Percentiles rank a stretch among this genome's conserved stretches.
phyloP scores from a whole-genome alignment of 2,888 invertebrate species.

The Lamellibrachia satsuma region DNA sequence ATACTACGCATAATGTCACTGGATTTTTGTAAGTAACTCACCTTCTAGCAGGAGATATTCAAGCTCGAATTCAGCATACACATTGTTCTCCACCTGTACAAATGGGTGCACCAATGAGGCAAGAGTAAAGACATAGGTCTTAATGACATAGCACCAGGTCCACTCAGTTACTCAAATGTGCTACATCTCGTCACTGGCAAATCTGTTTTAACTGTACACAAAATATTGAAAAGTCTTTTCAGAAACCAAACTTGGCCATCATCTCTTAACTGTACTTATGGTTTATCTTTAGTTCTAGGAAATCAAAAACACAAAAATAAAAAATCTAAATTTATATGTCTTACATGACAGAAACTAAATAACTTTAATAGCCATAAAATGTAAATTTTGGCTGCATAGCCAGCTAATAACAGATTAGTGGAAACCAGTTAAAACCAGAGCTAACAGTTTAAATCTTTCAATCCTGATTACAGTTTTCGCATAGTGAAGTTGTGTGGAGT shows the following conservation, averaged over 20 bases:
- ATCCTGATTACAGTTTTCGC: too few relatives aligned
- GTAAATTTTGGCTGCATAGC: too few relatives aligned
- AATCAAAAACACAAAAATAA: too few relatives aligned
- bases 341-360: too few relatives aligned
- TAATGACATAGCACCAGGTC: not conserved
- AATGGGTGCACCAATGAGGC: not conserved
- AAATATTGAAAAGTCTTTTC: not conserved
- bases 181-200: not conserved
- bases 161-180: not conserved
- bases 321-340: too few relatives aligned
- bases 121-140: not conserved
- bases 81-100: constrained; percentile 60
- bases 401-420: too few relatives aligned
- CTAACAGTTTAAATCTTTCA: too few relatives aligned
- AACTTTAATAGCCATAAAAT: too few relatives aligned
- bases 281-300: too few relatives aligned
- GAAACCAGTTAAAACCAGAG: too few relatives aligned
- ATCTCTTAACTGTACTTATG: too few relatives aligned
- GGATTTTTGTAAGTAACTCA: constrained; percentile 35
- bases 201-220: not conserved
- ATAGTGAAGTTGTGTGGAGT: too few relatives aligned
- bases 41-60: constrained; percentile 94
- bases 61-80: constrained; percentile 89
- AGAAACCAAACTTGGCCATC: not conserved
- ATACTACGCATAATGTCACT: not conserved